Percentiles rank a stretch among this genome's conserved stretches.
Evolutionary conservation across 2,113 vertebrate genomes (phyloP).

Genomic region (Naja naja): DNA sequence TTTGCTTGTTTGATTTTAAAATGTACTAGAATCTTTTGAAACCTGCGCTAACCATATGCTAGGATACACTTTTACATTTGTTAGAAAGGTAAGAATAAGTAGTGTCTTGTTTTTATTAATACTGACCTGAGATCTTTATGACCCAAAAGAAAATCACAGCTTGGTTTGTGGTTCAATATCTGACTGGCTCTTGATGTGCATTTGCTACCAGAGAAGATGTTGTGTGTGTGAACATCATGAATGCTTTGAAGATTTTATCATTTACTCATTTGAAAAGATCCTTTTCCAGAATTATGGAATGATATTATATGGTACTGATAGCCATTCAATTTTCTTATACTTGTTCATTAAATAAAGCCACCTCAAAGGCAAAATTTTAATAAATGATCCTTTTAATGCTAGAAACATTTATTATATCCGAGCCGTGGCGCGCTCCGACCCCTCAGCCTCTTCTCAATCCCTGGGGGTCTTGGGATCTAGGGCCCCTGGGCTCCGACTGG

Average conservation of each 20-base stretch:
- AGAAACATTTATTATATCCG: not conserved
- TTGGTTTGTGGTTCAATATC: slow-evolving; percentile 25
- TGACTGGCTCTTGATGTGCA: slow-evolving; percentile 18
- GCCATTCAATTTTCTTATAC: slow-evolving; percentile 7
- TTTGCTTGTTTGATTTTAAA: not conserved
- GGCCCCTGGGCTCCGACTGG: no score
- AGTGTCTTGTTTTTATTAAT: not conserved
- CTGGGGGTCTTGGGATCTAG: no score
- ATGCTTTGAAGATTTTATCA: not conserved
- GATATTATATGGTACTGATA: not conserved
- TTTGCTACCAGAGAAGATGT: slow-evolving; percentile 8
- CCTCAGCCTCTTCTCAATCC: no score
- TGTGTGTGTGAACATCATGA: not conserved
- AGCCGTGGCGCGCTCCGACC: no score
- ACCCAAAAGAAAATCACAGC: not conserved
- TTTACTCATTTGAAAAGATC: not conserved
- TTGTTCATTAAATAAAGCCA: not conserved
- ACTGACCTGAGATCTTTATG: not conserved
- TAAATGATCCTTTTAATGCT: slow-evolving; percentile 29
- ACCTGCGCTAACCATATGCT: not conserved
- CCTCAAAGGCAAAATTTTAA: no score
- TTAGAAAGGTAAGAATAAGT: not conserved
- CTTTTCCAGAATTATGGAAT: not conserved
- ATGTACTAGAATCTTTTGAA: not conserved
- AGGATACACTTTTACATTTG: not conserved